Conservation (phyloP, 2,888 invertebrate genomes). For the Tachina fera region DNA sequence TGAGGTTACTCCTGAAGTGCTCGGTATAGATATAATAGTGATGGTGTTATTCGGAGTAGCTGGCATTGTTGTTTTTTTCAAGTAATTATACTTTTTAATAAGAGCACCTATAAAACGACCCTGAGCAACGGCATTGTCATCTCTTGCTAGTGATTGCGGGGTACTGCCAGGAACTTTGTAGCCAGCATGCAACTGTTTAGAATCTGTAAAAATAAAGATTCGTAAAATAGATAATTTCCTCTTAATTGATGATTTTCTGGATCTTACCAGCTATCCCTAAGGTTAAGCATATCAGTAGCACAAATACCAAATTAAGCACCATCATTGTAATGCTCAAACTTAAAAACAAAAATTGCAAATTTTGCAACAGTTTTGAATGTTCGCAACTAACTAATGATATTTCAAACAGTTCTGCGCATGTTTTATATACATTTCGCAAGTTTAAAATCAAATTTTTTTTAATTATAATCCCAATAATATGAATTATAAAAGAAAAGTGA, state of each 20-base stretch:
- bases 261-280: constrained; percentile 71
- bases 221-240: neutral
- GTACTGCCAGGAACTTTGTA: constrained; percentile 58
- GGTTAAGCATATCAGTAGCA: constrained; percentile 66
- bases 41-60: constrained; percentile 54
- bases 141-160: constrained; percentile 65
- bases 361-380: constrained; percentile 54
- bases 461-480: constrained; percentile 2
- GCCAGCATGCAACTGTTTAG: constrained; percentile 1
- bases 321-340: constrained; percentile 21
- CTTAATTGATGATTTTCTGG: neutral
- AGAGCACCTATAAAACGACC: constrained; percentile 74
- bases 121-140: constrained; percentile 71
- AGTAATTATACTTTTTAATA: constrained; percentile 72
- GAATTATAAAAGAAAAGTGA: neutral
- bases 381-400: constrained; percentile 69
- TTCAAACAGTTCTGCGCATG: constrained; percentile 60
- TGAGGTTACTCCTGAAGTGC: constrained; percentile 49
- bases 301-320: constrained; percentile 46
- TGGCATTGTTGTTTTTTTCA: constrained; percentile 60
- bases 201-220: constrained; percentile 37
- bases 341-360: neutral
- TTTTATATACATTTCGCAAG: constrained; percentile 72
- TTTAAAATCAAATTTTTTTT: constrained; percentile 39
- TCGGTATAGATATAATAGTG: constrained; percentile 23